phyloP scores from a whole-genome alignment of 2,888 invertebrate species.

The Rhagonycha fulva region DNA sequence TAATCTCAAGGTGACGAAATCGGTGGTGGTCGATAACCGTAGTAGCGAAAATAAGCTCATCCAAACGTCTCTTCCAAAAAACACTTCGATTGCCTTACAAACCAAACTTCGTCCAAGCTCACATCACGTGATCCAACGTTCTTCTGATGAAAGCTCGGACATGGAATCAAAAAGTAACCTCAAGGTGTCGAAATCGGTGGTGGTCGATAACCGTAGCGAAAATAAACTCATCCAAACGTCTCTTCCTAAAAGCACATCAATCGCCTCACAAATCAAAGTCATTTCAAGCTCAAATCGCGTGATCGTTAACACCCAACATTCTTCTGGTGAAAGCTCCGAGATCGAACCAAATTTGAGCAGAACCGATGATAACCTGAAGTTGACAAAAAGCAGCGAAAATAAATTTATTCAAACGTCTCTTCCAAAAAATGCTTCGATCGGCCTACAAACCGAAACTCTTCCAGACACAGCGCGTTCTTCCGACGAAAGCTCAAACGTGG shows the following conservation, averaged over 20 bases:
- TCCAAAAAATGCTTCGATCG: neutral
- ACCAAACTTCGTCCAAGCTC: constrained; percentile 21
- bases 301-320: neutral
- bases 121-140: neutral
- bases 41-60: constrained; percentile 24
- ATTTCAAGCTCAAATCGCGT: too few relatives aligned
- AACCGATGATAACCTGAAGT: too few relatives aligned
- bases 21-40: neutral
- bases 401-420: neutral
- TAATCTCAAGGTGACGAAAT: neutral
- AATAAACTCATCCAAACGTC: constrained; percentile 27
- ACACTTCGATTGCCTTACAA: constrained; percentile 34
- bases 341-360: neutral
- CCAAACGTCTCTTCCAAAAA: constrained; percentile 29
- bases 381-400: neutral
- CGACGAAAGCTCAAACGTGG: neutral
- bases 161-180: neutral
- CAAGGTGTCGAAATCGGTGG: neutral
- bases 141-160: neutral
- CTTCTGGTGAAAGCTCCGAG: neutral
- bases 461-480: neutral
- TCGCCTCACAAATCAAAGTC: constrained; percentile 37
- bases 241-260: constrained; percentile 20
- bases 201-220: neutral
- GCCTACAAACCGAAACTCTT: neutral